Evolutionary conservation across 2,113 vertebrate species (phyloP).

Genomic region (Tringa solitaria): DNA sequence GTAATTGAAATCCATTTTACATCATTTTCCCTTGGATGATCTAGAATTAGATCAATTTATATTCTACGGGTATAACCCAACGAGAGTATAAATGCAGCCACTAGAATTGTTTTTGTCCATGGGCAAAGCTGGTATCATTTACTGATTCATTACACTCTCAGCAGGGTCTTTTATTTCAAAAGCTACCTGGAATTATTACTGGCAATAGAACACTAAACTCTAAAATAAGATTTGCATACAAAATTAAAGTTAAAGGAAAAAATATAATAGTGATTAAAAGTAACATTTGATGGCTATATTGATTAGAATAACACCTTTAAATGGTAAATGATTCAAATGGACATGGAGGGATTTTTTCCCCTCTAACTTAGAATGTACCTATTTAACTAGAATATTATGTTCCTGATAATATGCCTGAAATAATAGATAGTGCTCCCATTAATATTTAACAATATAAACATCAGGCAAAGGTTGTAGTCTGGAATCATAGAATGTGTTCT

Average conservation of each 20-base stretch:
- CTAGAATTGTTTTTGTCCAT: slow-evolving; percentile 46
- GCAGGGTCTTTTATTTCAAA: slow-evolving; percentile 60
- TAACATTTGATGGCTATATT: neutral
- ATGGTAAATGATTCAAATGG: neutral
- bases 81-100: neutral
- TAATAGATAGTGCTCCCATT: slow-evolving; percentile 7
- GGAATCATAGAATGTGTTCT: neutral
- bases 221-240: slow-evolving; percentile 54
- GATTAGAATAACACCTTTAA: neutral
- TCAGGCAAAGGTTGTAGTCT: neutral
- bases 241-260: slow-evolving; percentile 28
- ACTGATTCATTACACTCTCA: slow-evolving; percentile 75
- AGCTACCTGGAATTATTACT: slow-evolving; percentile 65
- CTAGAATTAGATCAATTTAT: slow-evolving; percentile 69
- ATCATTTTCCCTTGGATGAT: slow-evolving; percentile 57
- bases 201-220: slow-evolving; percentile 15
- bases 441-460: slow-evolving; percentile 27
- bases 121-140: slow-evolving; percentile 44
- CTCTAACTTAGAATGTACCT: neutral
- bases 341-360: neutral
- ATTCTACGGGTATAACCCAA: slow-evolving; percentile 44
- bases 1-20: slow-evolving; percentile 63
- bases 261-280: slow-evolving; percentile 10
- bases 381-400: neutral
- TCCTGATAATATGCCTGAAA: slow-evolving; percentile 35